A percentile compares a stretch with the other conserved stretches of the same genome.
Evolutionary conservation across 2,888 invertebrate genomes (phyloP).

Genomic region (Andrena haemorrhoa): DNA sequence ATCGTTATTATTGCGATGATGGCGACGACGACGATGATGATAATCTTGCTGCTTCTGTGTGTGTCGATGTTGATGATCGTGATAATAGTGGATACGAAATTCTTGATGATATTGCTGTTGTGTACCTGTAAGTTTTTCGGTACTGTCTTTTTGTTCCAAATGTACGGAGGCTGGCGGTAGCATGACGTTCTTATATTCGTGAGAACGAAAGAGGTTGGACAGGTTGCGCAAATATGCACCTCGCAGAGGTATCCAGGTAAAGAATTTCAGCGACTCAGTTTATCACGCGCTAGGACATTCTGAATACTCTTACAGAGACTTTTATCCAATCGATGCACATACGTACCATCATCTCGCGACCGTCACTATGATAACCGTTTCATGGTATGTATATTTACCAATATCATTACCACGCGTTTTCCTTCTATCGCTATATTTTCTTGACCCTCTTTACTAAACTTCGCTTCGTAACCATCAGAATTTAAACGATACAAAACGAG

Average conservation of each 20-base stretch:
- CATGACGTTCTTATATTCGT: slow-evolving; percentile 49
- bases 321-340: not conserved
- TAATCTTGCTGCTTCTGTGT: slow-evolving; percentile 35
- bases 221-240: slow-evolving; percentile 22
- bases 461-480: not conserved
- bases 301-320: not conserved
- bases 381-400: not conserved
- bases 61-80: slow-evolving; percentile 40
- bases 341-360: too few species aligned
- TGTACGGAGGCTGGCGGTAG: slow-evolving; percentile 76
- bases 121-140: slow-evolving; percentile 70
- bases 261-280: not conserved
- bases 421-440: not conserved
- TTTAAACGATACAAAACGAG: not conserved
- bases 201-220: not conserved
- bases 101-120: slow-evolving; percentile 61
- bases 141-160: slow-evolving; percentile 74
- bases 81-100: slow-evolving; percentile 27
- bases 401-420: not conserved
- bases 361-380: not conserved
- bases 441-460: not conserved
- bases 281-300: not conserved
- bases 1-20: slow-evolving; percentile 14
- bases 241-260: not conserved
- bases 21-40: slow-evolving; percentile 24